These are phyloP conservation scores for Neoseiulus cucumeris DNA, from an alignment of 1,140 invertebrate species.

Conservation along the genomic window DNA sequence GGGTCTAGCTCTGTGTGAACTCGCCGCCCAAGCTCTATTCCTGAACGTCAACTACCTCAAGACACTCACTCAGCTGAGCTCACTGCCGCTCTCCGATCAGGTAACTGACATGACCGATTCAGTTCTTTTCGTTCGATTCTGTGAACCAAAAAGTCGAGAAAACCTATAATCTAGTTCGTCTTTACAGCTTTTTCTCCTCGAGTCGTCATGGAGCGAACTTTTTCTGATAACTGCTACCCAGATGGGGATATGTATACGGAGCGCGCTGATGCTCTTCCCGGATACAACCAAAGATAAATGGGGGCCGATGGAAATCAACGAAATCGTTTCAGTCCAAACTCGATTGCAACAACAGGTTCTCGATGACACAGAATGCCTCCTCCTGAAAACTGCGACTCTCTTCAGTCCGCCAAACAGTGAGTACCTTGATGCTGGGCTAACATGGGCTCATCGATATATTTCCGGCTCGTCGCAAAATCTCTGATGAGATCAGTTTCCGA, in stretches of 20 bases:
- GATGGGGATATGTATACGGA: neutral
- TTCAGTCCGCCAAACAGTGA: conserved; percentile 4
- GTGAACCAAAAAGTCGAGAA: no score
- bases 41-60: conserved; percentile 3
- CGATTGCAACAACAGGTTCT: neutral
- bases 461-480: no score
- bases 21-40: neutral
- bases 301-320: neutral
- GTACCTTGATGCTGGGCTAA: no score
- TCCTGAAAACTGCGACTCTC: neutral
- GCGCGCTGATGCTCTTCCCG: neutral
- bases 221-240: neutral
- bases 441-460: no score
- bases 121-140: no score
- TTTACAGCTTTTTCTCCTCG: neutral
- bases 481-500: no score
- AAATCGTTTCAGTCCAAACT: neutral
- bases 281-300: neutral
- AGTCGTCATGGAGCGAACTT: conserved; percentile 1
- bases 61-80: conserved; percentile 1
- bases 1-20: neutral
- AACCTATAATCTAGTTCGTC: no score
- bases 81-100: neutral
- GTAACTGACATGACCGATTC: neutral
- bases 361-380: neutral